Evolutionary conservation across 2,888 invertebrate species (phyloP), one percentile per base, ranked within the genome.

Genomic region (Cerastis leucographa): DNA sequence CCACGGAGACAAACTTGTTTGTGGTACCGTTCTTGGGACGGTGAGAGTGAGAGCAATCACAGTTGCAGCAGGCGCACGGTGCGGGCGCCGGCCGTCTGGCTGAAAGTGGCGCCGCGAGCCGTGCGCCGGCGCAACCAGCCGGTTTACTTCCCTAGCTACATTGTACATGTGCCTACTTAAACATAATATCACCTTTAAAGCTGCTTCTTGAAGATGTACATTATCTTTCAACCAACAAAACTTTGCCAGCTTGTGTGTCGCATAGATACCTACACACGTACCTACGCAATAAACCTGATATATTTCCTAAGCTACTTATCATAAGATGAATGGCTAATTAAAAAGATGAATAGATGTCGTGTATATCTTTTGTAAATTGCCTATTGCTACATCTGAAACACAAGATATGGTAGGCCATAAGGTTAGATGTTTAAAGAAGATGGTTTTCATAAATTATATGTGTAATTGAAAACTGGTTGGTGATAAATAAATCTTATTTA

Each of bases 1-100:
- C 35, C 62, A 75, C 83, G 85, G 83, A 87, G 87, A 86, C 87
- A 90, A 92, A 93, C 93, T 90, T 79, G 93, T 93, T 93, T 91
- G 78, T 87, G 85, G 86, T 91, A 92, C 91, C 91, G 93, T 91
- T 91, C 84, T 85, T 82, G 85, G 87, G 81, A 79, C 78, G 75
- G 81, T 81, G 80, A 82, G 87, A 83, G 89, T 88, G 80, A 85
- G 87, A 85, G 85, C 82, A 85, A 84, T 87, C 84, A 85, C 80
- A 78, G 85, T 78, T 79, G 80, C 78, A 80, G 73, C 42, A 65
- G 82, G 71, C 71, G 59, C 70, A 44, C 70, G 59, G 66, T 77
- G 72, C 64, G 42, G 80, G 74, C 75, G 81, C 61, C 83, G 66
- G 25, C 42, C 74, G 79, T 73, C 84, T 66, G 71, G 51, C 88